These are phyloP conservation scores for Mylabris phalerata DNA, from an alignment of 1,140 invertebrate species.

Conservation along the genomic window DNA sequence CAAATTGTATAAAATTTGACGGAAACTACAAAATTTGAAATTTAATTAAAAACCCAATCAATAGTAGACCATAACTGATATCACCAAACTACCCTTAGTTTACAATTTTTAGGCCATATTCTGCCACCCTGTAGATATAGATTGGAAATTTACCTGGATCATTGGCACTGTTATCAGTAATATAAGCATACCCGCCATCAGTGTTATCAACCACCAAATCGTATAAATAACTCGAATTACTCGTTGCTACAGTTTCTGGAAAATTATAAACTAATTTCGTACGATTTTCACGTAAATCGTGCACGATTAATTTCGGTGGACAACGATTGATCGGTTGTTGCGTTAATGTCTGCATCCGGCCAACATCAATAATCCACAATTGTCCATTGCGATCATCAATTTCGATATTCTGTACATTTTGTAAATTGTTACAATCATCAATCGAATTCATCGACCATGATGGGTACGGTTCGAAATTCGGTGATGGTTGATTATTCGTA, in stretches of 20 bases:
- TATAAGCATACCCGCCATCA: conserved; percentile 59
- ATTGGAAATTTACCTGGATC: conserved; percentile 49
- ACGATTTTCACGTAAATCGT: conserved; percentile 50
- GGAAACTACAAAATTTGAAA: too few relatives aligned
- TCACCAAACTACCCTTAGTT: too few relatives aligned
- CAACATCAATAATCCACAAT: conserved; percentile 66
- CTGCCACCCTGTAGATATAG: too few relatives aligned
- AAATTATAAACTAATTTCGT: conserved; percentile 51
- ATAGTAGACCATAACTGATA: too few relatives aligned
- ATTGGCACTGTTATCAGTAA: conserved; percentile 56
- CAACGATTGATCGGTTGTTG: conserved; percentile 44
- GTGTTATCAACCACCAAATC: conserved; percentile 63
- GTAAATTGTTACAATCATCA: conserved; percentile 55
- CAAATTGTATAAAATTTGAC: too few relatives aligned
- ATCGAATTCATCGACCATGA: conserved; percentile 59
- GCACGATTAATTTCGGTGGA: conserved; percentile 57
- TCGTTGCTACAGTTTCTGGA: conserved; percentile 45
- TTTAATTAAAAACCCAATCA: too few relatives aligned
- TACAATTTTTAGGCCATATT: too few relatives aligned
- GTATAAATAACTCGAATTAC: conserved; percentile 52
- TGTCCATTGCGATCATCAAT: conserved; percentile 52
- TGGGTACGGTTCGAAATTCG: conserved; percentile 58
- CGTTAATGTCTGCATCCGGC: conserved; percentile 44
- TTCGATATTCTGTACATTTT: conserved; percentile 64
- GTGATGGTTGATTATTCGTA: conserved; percentile 43